phyloP scores from a whole-genome alignment of 2,888 invertebrate genomes.

The Metellina segmentata region DNA sequence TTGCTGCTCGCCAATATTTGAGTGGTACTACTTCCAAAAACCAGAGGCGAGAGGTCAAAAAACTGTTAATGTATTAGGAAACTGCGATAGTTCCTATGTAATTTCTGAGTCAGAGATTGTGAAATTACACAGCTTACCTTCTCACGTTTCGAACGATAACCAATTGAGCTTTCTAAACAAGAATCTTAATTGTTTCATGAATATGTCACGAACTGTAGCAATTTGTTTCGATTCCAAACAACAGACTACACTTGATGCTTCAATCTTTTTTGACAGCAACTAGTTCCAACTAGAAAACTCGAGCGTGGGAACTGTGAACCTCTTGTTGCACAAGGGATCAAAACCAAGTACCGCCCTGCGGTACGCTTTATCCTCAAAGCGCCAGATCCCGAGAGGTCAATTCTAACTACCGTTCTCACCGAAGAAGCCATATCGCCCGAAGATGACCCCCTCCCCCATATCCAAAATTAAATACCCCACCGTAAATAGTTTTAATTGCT shows the following conservation, averaged over 20 bases:
- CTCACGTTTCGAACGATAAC: no score
- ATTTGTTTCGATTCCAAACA: background rate
- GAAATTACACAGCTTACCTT: no score
- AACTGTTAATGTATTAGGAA: no score
- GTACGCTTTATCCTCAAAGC: no score
- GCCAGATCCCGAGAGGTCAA: background rate
- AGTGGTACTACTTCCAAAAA: no score
- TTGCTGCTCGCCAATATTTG: no score
- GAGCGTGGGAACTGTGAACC: background rate
- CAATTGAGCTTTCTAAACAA: background rate
- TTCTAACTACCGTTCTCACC: conserved; percentile 34
- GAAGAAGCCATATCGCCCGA: conserved; percentile 18
- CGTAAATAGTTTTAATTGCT: conserved; percentile 50
- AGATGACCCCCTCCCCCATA: background rate
- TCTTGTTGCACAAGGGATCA: background rate
- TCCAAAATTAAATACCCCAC: conserved; percentile 28
- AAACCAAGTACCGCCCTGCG: background rate
- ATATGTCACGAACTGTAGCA: background rate
- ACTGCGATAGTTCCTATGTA: no score
- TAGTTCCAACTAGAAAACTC: background rate
- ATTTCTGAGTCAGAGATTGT: no score
- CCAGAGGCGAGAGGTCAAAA: no score
- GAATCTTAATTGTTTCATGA: background rate
- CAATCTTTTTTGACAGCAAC: background rate
- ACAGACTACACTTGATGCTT: background rate